Evolutionary conservation across 1,140 invertebrate genomes (phyloP), one percentile per base, ranked within the genome.

Genomic region (Neodiprion fabricii): DNA sequence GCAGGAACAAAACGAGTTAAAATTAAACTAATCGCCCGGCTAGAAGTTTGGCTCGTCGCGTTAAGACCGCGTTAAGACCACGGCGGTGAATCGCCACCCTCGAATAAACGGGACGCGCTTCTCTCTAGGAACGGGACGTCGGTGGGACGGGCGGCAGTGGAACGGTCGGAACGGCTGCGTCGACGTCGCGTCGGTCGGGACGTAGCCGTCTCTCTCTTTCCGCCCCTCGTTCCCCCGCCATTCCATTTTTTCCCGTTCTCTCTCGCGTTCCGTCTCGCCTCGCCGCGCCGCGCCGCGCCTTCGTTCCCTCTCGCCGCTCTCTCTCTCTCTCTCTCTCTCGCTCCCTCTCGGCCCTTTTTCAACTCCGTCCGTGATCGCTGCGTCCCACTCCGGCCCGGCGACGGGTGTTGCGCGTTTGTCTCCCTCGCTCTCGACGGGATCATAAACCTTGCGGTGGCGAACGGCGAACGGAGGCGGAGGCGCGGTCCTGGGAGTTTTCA

Each of bases 361-460:
- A 23, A n/a, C 17, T 47, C 50, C 12, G 67, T 67, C 40, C 47
- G 67, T 69, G 49, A 69, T 67, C 66, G 61, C 68, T 70, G 61
- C 50, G 65, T 61, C 65, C 69, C 67, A 50, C 65, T 23, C 40
- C n/a, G 70, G n/a, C 74, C 70, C 74, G 61, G 65, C 70, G 17
- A 49, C 53, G n/a, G 48, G 48, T 53, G 17, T 70, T 40, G 67
- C 69, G 67, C 67, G 48, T 70, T 61, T 71, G 49, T 67, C 74
- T 23, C 74, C 70, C 40, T 71, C 74, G 70, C 67, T 74, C 61
- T 40, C 69, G n/a, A 23, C 71, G 71, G 71, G 71, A 72, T 72
- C 71, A 72, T 72, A 72, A 72, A 72, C 71, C 71, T 72, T 72
- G 71, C 71, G 71, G 71, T 72, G 40, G 17, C 71, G 14, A 28